Evolutionary conservation across 2,797 vertebrate species (phyloP), one percentile per base, ranked within the genome.

Genomic region (Botia kubotai): DNA sequence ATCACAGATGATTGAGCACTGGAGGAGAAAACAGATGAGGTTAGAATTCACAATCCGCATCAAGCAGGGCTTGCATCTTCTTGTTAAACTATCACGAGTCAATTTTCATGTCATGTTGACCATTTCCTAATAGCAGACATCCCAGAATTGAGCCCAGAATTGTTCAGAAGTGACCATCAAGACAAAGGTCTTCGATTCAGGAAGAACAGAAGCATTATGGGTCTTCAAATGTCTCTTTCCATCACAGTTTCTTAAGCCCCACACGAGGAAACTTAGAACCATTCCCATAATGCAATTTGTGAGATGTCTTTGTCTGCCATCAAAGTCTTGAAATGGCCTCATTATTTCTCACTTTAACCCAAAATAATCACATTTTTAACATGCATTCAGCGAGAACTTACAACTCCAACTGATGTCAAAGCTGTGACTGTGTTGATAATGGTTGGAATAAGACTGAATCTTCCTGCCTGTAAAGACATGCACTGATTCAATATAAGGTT

Each of bases 1-100:
- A 88, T 98, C 97, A 6, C 97, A 98, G 81, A 98, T 91, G 29
- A 97, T 95, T 29, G 95, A 96, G 26, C 95, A 97, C 96, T 97
- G 68, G n/a, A 39, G 67, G 19, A 36, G 71, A 68, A 29, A 39
- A 39, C 2, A 5, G 48, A 52, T 58, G 43, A 11, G 10, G 7
- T 8, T 46, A 10, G 10, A 10, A 46, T 46, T 46, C 43, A 46
- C 8, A 46, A 46, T 10, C 43, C 10, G 10, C 8, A 46, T 46
- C 43, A 46, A 46, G 7, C 43, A 52, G 48, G 2, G 4, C 14
- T 16, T 52, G 14, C 14, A 52, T 50, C 13, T 50, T 50, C 2
- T 14, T 50, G 48, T 12, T 3, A 50, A 50, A 50, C 48, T 50
- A 3, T 48, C 8, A 13, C 10, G 8, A 48, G 46, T 52, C 14